Evolutionary conservation across 2,888 invertebrate species (phyloP), one percentile per base, ranked within the genome.

Genomic region (Itoplectis maculator): DNA sequence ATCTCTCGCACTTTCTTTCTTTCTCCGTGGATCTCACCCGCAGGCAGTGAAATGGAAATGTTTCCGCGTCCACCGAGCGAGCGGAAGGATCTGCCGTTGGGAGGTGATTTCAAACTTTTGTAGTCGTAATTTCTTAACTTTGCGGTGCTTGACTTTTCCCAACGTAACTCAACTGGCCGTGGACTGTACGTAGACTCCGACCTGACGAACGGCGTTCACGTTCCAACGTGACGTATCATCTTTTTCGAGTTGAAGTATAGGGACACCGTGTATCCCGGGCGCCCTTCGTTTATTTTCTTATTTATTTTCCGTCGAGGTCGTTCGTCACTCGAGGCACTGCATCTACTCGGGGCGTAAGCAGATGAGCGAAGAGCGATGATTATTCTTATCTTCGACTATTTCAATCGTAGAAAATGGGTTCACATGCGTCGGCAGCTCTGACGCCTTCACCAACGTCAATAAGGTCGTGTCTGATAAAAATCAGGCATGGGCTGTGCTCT

Each of bases 151-250:
- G 6, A 20, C 18, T 51, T 51, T 51, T 9, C 20, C 2, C 18
- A 20, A 49, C 5, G n/a, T 15, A 3, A 51, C 51, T 51, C 18
- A 51, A 51, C 51, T 20, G 51, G 18, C 9, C 51, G 20, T 51
- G 9, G 8, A 51, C 51, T 51, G 18, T 51, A 51, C 9, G 20
- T 8, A 54, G 42, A 20, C 65, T 72, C 13, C 51, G 35, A n/a
- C 66, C 51, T 72, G 61, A 73, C 73, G 73, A 69, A 73, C 63
- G 68, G 77, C 54, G 77, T 54, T 63, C 73, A 63, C 81, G 68
- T 77, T 69, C 73, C 61, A 81, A 37, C 73, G 68, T 77, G 77
- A 77, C 54, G 77, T 73, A 81, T 73, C 73, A 73, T 81, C 81
- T 83, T 81, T 74, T 78, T 29, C 45, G 70, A 78, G 70, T 77